A percentile compares a stretch with the other conserved stretches of the same genome.
Evolutionary conservation across 1,140 invertebrate genomes (phyloP).

Genomic region (Triops cancriformis): DNA sequence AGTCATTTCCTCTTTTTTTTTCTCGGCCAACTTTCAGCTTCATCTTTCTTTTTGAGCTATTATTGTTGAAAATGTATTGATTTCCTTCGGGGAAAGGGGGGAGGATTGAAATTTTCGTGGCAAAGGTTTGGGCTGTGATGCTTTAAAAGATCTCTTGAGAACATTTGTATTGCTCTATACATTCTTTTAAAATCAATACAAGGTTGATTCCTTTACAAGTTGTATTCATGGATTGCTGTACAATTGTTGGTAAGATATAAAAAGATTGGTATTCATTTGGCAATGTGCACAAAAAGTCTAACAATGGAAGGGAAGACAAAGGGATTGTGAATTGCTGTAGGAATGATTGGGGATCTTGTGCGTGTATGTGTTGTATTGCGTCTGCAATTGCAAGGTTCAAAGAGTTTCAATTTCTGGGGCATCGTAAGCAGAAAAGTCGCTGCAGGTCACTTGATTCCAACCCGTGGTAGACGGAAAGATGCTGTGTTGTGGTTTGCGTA

Average conservation of each 20-base stretch:
- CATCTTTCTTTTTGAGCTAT: background rate
- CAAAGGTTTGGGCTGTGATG: background rate
- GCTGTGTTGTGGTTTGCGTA: background rate
- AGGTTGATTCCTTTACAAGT: no score
- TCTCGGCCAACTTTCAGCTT: background rate
- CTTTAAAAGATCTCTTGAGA: background rate
- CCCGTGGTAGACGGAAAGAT: background rate
- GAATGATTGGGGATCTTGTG: background rate
- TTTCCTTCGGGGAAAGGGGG: background rate
- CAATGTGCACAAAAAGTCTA: background rate
- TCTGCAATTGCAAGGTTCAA: background rate
- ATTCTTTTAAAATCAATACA: background rate
- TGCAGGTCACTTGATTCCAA: background rate
- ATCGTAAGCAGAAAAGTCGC: background rate
- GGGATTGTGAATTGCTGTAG: background rate
- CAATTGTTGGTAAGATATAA: background rate
- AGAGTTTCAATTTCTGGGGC: background rate
- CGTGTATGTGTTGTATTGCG: background rate
- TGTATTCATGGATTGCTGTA: no score
- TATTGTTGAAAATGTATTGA: constrained; percentile 5
- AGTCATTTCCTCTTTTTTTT: background rate
- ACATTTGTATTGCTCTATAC: background rate
- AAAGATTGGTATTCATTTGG: background rate
- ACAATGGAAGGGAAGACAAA: background rate
- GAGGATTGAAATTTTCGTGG: background rate